Base-by-base conservation (phyloP, 1,140 invertebrate genomes). In the Potamilus streckersoni region DNA sequence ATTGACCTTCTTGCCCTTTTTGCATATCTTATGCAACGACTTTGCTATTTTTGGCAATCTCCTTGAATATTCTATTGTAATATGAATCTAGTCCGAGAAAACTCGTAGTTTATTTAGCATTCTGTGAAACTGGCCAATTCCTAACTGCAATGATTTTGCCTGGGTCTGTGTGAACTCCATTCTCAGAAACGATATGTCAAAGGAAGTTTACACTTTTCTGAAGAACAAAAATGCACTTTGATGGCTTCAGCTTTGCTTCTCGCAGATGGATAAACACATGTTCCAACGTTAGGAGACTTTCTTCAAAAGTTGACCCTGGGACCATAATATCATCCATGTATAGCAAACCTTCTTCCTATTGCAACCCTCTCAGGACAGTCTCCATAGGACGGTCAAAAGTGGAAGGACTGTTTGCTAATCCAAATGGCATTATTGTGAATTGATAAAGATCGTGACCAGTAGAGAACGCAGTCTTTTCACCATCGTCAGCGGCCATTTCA, bases 291-390 rank as follows among this genome's bases (percentile, higher is more conserved):
- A 23, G 23, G 2, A 23, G 23, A 23, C 23, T 23, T 23, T 23
- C 23, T 58, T 27, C 73, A 60, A 67, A 79, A 57, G 1, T 67
- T 27, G 16, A 68, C 31, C n/a, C 49, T 56, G 57, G 68, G 2
- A 74, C 71, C n/a, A 80, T 82, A 8, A 77, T 68, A 60, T 83
- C 78, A 76, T 81, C 80, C 74, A 81, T 71, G 65, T 79, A 79
- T 8, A 80, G 55, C 6, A 79, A 49, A 20, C 59, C 62, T 38
- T 49, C 68, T 14, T 66, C 61, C 67, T 73, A 80, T 69, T 80
- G 71, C 8, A 80, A 56, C 19, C 69, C 74, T 12, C 65, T 16
- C 0, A 81, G 62, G 16, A 79, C 71, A 23, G 62, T 16, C n/a
- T 79, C 69, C 79, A 79, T 80, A 4, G 31, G 20, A 23, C 64